Conservation (phyloP, 2,797 vertebrate genomes). For the Microctenopoma stevenorrisi region DNA sequence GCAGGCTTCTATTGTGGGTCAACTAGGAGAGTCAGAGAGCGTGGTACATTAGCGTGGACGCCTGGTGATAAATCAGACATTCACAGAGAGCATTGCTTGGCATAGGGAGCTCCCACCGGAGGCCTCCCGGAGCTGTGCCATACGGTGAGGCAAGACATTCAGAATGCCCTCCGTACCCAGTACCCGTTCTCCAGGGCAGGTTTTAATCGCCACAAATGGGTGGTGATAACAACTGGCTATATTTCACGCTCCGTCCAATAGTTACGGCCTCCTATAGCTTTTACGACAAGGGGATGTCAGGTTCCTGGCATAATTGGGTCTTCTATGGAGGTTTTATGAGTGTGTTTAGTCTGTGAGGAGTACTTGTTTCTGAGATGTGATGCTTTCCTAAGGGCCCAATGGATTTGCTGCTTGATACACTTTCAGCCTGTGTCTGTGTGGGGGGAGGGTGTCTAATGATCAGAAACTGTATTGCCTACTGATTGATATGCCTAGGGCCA, state of each 20-base stretch:
- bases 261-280: constrained; percentile 84
- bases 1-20: constrained; percentile 80
- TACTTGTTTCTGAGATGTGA: constrained; percentile 61
- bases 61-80: constrained; percentile 91
- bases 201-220: constrained; percentile 86
- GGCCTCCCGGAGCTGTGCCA: constrained; percentile 83
- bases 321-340: constrained; percentile 85
- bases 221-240: constrained; percentile 88
- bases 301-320: constrained; percentile 87
- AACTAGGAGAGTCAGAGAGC: constrained; percentile 88
- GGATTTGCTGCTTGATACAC: constrained; percentile 59
- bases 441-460: constrained; percentile 58
- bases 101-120: constrained; percentile 86
- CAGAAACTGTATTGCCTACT: constrained; percentile 53
- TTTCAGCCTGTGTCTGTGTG: constrained; percentile 32
- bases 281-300: constrained; percentile 84
- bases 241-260: constrained; percentile 85
- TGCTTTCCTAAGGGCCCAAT: constrained; percentile 58
- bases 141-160: constrained; percentile 78
- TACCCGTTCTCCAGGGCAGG: constrained; percentile 84
- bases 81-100: constrained; percentile 79
- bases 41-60: constrained; percentile 89
- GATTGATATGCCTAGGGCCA: constrained; percentile 62
- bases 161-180: constrained; percentile 66
- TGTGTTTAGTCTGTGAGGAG: constrained; percentile 83